Percentiles rank a stretch among this genome's conserved stretches.
These are phyloP conservation scores for Bombus balteatus DNA, from an alignment of 1,140 invertebrate species.

Conservation along the genomic window DNA sequence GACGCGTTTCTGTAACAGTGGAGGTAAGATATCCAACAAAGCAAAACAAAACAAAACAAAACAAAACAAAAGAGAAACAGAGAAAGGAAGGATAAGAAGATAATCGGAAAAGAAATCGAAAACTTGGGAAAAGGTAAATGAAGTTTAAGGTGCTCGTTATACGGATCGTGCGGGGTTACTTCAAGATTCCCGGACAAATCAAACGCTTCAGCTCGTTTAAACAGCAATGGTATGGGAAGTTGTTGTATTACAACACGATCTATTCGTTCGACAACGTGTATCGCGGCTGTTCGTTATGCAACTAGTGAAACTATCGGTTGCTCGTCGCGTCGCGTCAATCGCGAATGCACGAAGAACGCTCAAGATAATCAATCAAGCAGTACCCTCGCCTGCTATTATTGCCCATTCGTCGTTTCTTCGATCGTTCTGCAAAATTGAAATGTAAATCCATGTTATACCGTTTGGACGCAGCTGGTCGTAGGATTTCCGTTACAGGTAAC, in stretches of 20 bases:
- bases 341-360: constrained; percentile 51
- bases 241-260: constrained; percentile 54
- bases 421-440: background rate
- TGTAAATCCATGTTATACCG: background rate
- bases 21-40: too few species aligned
- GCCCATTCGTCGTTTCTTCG: background rate
- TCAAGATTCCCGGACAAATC: too few species aligned
- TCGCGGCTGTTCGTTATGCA: constrained; percentile 70
- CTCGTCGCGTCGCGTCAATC: constrained; percentile 61
- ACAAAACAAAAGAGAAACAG: too few species aligned
- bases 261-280: constrained; percentile 45
- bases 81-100: too few species aligned
- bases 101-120: too few species aligned
- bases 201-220: background rate
- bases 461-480: background rate
- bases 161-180: too few species aligned
- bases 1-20: too few species aligned
- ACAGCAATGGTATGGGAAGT: constrained; percentile 31
- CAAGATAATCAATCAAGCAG: constrained; percentile 24
- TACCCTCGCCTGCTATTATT: background rate
- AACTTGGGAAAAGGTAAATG: too few species aligned
- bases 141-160: too few species aligned
- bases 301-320: constrained; percentile 76
- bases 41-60: too few species aligned
- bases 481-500: background rate